Evolutionary conservation across 2,797 vertebrate genomes (phyloP), one percentile per base, ranked within the genome.

Genomic region (Sarcoramphus papa): DNA sequence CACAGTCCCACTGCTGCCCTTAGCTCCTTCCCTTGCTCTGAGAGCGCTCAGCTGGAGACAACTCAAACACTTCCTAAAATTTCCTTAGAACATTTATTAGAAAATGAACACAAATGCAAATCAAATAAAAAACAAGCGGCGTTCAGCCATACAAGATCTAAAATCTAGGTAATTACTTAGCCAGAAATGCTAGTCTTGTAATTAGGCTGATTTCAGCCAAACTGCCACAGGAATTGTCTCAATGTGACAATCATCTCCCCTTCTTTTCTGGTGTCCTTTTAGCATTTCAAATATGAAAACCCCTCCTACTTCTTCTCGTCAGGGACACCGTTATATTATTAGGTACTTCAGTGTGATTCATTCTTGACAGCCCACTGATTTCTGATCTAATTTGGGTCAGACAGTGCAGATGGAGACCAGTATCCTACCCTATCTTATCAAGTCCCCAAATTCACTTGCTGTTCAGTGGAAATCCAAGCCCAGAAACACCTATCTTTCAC

Each of bases 301-400:
- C 33, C 33, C 53, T 89, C 83, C 86, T 31, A 60, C 28, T 23
- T 85, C 50, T 56, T 54, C 92, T 56, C 40, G 69, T 41, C 80
- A 87, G 70, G 51, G 54, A 5, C 83, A 86, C 48, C 12, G 75
- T 77, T 93, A 62, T 83, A 92, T 86, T 79, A 84, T 83, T 72
- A 78, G 78, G 60, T 30, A 51, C 70, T 63, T 35, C 72, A 72
- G 57, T 10, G 64, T 89, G 95, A 87, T 59, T 95, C 86, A 91
- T 48, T 83, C 48, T 47, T 92, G 67, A 75, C 89, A 94, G 77
- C 89, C 53, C 68, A 56, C 91, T 90, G 92, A 92, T 92, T 92
- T 41, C 76, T 80, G 50, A 92, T 83, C 73, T 88, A 88, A 89
- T 96, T 80, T 82, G 72, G 88, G 89, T 94, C 92, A 91, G 62